phyloP scores from a whole-genome alignment of 2,113 vertebrate genomes.

The Cyprinodon brontotheroides region DNA sequence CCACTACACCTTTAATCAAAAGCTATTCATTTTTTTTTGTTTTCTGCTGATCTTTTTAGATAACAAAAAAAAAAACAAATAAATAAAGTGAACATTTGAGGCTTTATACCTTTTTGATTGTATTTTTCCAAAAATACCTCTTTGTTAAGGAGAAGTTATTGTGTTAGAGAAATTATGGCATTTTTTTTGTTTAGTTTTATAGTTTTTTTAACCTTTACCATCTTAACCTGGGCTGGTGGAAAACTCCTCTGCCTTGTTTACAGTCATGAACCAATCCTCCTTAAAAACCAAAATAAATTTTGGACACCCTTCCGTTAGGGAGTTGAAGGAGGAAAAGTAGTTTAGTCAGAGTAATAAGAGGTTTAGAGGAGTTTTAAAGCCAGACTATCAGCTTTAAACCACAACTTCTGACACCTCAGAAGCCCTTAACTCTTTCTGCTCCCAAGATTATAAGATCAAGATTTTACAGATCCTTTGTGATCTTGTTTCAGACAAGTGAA shows the following conservation, averaged over 20 bases:
- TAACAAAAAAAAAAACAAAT: no score
- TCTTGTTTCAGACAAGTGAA: background rate
- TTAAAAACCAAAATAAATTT: background rate
- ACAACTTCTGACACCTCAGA: constrained; percentile 39
- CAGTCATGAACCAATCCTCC: background rate
- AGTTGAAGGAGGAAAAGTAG: constrained; percentile 21
- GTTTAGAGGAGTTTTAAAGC: constrained; percentile 28
- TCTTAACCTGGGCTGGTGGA: no score
- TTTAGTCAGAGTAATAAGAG: constrained; percentile 20
- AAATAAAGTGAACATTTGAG: no score
- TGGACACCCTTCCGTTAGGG: background rate
- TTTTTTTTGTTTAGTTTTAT: no score
- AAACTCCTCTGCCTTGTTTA: no score
- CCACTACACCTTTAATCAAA: no score
- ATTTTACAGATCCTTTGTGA: constrained; percentile 1
- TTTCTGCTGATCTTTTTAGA: no score
- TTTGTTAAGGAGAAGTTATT: no score
- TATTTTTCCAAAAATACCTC: no score
- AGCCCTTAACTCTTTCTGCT: constrained; percentile 22
- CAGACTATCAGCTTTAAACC: constrained; percentile 22
- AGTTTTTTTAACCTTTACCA: background rate
- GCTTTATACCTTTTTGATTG: no score
- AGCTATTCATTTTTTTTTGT: no score
- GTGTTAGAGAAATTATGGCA: no score
- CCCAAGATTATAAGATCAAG: background rate